A percentile compares a stretch with the other conserved stretches of the same genome.
Conservation (phyloP, 2,113 vertebrate species). For the Cyanoderma ruficeps region DNA sequence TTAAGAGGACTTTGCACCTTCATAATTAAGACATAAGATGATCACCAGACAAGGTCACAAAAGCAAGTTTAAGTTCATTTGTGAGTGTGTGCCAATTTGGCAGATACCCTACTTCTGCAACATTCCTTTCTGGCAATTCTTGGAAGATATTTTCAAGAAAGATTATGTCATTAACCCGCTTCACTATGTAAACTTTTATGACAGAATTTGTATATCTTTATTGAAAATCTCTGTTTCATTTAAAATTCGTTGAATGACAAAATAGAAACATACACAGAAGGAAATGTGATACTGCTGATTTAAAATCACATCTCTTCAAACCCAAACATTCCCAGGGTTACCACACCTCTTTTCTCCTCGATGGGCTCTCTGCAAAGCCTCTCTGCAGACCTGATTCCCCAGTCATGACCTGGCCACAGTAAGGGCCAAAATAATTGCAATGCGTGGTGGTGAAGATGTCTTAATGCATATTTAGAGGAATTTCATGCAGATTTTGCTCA, state of each 20-base stretch:
- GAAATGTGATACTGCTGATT: background rate
- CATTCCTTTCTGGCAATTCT: background rate
- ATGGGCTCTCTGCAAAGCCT: background rate
- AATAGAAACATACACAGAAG: background rate
- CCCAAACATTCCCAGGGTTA: background rate
- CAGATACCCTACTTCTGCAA: background rate
- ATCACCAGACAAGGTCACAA: background rate
- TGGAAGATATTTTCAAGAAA: background rate
- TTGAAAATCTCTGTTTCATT: background rate
- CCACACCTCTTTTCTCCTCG: background rate
- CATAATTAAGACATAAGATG: conserved; percentile 1
- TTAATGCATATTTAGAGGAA: background rate
- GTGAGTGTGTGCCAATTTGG: background rate
- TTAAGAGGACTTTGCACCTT: conserved; percentile 9
- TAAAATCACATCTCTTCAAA: background rate
- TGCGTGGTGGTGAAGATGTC: fast-evolving
- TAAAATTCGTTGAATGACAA: background rate
- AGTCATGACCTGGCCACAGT: background rate
- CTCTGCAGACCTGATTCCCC: background rate
- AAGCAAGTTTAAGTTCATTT: background rate
- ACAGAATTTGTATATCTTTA: background rate
- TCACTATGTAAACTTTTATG: background rate
- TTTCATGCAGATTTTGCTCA: background rate
- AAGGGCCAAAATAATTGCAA: background rate
- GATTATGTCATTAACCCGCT: background rate